Evolutionary conservation across 1,140 invertebrate species (phyloP).

Genomic region (Platyscapa corneri): DNA sequence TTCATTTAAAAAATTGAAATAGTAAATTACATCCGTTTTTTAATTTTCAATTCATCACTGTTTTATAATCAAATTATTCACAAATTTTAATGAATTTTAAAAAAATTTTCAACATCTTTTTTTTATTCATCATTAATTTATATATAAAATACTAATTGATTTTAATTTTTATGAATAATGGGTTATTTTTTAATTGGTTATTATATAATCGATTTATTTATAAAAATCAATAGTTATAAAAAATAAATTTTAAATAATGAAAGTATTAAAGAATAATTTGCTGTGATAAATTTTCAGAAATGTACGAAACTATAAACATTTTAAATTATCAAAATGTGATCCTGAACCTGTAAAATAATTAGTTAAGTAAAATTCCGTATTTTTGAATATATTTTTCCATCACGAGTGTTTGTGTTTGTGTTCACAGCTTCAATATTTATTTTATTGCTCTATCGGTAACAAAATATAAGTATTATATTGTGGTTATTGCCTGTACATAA

Average conservation of each 20-base stretch:
- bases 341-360: conserved; percentile 43
- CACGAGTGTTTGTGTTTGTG: conserved; percentile 47
- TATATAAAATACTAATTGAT: too few species aligned
- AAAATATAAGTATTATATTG: conserved; percentile 25
- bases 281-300: conserved; percentile 49
- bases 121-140: background rate
- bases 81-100: background rate
- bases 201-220: too few species aligned
- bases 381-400: conserved; percentile 37
- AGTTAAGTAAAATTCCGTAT: conserved; percentile 47
- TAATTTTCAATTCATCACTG: background rate
- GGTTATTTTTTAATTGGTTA: too few species aligned
- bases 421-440: conserved; percentile 45
- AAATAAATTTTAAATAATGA: conserved; percentile 13
- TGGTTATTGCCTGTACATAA: conserved; percentile 25
- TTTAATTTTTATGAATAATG: too few species aligned
- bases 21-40: background rate
- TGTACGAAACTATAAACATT: conserved; percentile 41
- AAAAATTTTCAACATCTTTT: background rate
- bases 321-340: conserved; percentile 41
- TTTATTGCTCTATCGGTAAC: conserved; percentile 14
- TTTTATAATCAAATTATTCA: background rate
- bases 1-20: background rate
- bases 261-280: conserved; percentile 38
- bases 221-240: background rate